Evolutionary conservation across 1,140 invertebrate species (phyloP).

Genomic region (Spodoptera frugiperda): DNA sequence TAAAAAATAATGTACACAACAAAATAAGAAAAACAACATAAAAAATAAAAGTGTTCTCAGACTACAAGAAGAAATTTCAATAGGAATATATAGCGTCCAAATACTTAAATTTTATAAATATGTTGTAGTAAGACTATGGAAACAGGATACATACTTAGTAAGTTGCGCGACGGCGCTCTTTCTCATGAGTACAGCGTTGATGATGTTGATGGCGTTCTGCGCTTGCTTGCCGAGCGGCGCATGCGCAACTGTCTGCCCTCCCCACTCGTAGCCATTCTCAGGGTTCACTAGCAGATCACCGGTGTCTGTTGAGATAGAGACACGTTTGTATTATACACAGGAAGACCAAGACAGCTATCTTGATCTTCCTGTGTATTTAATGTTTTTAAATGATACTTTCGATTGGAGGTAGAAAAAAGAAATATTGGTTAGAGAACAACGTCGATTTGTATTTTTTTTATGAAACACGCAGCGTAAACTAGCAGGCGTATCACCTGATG

Average conservation of each 20-base stretch:
- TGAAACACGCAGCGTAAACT: no score
- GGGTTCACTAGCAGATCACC: conserved; percentile 80
- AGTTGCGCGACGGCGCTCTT: conserved; percentile 89
- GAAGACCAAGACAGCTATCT: conserved; percentile 16
- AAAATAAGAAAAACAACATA: no score
- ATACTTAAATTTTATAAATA: no score
- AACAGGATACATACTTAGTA: conserved; percentile 75
- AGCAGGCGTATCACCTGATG: no score
- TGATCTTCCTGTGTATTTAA: conserved; percentile 23
- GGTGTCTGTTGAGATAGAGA: conserved; percentile 68
- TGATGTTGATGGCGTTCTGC: conserved; percentile 89
- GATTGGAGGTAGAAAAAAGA: no score
- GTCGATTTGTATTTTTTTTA: no score
- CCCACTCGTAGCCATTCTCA: conserved; percentile 80
- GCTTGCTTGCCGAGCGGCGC: conserved; percentile 66
- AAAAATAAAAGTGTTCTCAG: no score
- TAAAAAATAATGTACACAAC: no score
- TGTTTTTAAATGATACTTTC: neutral
- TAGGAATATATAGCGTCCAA: no score
- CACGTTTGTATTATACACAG: conserved; percentile 15
- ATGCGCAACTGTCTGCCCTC: conserved; percentile 63
- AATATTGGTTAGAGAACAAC: no score
- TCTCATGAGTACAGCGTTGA: conserved; percentile 91
- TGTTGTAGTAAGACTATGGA: no score
- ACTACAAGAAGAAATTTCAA: no score